phyloP scores from a whole-genome alignment of 1,140 invertebrate genomes.

The Acromyrmex echinatior region DNA sequence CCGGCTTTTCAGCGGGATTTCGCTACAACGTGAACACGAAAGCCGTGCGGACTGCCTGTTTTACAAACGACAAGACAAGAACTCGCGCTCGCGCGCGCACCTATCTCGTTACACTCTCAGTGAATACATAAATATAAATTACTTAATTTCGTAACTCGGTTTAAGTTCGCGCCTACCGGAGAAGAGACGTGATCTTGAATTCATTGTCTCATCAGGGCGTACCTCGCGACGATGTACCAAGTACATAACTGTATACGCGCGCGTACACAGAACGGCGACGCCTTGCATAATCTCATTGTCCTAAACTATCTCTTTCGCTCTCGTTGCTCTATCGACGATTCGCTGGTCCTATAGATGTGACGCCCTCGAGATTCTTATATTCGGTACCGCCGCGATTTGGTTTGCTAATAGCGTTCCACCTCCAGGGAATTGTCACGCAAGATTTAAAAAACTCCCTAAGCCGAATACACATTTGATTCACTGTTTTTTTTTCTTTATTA shows the following conservation, averaged over 20 bases:
- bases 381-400: conserved; percentile 7
- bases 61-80: conserved; percentile 65
- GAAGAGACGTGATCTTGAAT: conserved; percentile 83
- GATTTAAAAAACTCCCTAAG: conserved; percentile 2
- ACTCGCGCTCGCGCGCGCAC: conserved; percentile 39
- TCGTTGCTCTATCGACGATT: conserved; percentile 38
- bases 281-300: conserved; percentile 70
- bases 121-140: conserved; percentile 84
- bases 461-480: neutral
- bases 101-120: conserved; percentile 76
- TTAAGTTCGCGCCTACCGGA: conserved; percentile 78
- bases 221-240: conserved; percentile 67
- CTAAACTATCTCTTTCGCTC: conserved; percentile 25
- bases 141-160: conserved; percentile 81
- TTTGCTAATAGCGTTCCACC: conserved; percentile 59
- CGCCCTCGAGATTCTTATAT: conserved; percentile 40
- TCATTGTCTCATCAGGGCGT: conserved; percentile 80
- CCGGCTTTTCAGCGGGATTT: conserved; percentile 48
- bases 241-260: conserved; percentile 63
- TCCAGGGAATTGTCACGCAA: conserved; percentile 9
- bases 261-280: conserved; percentile 60
- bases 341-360: conserved; percentile 15
- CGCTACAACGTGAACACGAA: conserved; percentile 33
- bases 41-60: conserved; percentile 52
- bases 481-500: neutral